Base-by-base conservation (phyloP, 2,797 vertebrate genomes). In the Sparidentex hasta region DNA sequence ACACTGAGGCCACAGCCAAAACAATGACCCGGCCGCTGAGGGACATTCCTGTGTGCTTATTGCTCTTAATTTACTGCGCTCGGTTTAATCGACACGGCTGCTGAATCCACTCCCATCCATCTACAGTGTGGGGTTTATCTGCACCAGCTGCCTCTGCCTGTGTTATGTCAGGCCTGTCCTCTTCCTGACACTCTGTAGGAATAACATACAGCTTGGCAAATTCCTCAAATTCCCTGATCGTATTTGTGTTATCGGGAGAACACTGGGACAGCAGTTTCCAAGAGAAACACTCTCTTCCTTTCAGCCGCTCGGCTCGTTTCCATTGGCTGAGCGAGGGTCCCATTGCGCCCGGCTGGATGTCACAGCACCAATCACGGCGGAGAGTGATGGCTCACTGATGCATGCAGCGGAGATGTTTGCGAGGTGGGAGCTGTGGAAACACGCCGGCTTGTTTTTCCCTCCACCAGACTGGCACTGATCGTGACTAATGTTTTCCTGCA, bases 111-210 rank as follows among this genome's bases (percentile, higher is more conserved):
- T 20, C 68, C 65, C 63, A 13, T 82, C 71, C 23, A 11, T 76
- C 69, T 51, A 18, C 71, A 80, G 21, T 11, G 21, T 17, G 0
- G 44, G 44, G 55, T 78, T 82, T 73, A 76, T 84, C 43, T 76
- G 75, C 62, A 25, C 70, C 75, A 77, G 73, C 78, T 69, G 74
- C 78, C 71, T 71, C 52, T 23, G 77, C 70, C 75, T 78, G 74
- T 88, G 90, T 90, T 88, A 44, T 87, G 77, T 90, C 88, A 91
- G 88, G 85, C 84, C 76, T 56, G 90, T 90, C 90, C 87, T 87
- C 80, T 91, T 89, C 89, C 88, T 90, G 85, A 90, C 80, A 78
- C 84, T 20, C 61, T 20, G 41, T 0, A 74, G 79, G 76, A 92
- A 92, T 76, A 92, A 92, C 90, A 90, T 70, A 54, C 80, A 76